Base-by-base conservation (phyloP, 2,888 invertebrate genomes). In the Callyntrura guangdongensis region DNA sequence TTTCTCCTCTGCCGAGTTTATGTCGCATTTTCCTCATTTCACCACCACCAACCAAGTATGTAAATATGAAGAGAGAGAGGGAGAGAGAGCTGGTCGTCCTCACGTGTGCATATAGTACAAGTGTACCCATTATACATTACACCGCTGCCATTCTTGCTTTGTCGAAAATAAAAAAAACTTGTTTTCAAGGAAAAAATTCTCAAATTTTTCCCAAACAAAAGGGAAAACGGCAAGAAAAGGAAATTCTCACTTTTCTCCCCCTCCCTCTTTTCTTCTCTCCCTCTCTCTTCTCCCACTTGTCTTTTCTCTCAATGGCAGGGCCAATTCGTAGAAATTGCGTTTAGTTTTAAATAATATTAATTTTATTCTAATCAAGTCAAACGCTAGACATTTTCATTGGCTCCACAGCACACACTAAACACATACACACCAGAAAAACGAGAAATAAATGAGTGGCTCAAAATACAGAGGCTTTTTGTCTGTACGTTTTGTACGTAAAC, bases 371-470 rank as follows among this genome's bases (percentile, higher is more conserved):
- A 59, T 59, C n/a, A 59, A 59, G 59, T 59, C n/a, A 59, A 59
- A 59, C 17, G 17, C 6, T 17, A 1, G 59, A 17, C 6, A 6
- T 59, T 59, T 59, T 59, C 59, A 6, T 59, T 59, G 59, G 17
- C 1, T 14, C 1, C 14, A 17, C 14, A n/a, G n/a, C n/a, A n/a
- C n/a, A n/a, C n/a, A n/a, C n/a, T n/a, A n/a, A n/a, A n/a, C n/a
- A 59, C 6, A 53, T 53, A 53, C 9, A 53, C 53, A 36, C 36
- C 2, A 36, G 36, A 36, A 36, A 36, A 36, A 36, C 17, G 25
- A 64, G 27, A 69, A 69, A 69, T 36, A 69, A 69, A 69, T 69
- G 67, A 69, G 67, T 64, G 20, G 59, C 59, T 59, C 61, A 61
- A 61, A n/a, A 53, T 1, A 64, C n/a, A 17, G 14, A 59, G 59